Evolutionary conservation across 2,797 vertebrate species (phyloP).

Genomic region (Borostomias antarcticus): DNA sequence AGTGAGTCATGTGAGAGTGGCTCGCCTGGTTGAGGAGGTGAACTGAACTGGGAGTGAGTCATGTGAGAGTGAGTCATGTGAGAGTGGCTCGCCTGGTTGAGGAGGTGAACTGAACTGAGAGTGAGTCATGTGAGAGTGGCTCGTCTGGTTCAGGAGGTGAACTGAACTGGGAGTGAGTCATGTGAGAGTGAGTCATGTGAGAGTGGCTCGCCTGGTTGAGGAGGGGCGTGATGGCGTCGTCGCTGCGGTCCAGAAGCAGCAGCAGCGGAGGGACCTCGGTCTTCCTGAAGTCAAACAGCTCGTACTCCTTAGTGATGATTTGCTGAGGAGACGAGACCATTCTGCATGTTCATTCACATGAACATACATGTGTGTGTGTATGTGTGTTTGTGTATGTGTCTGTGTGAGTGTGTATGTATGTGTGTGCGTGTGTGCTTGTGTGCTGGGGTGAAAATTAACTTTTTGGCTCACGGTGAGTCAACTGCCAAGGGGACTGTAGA

Average conservation of each 20-base stretch:
- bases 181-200: background rate
- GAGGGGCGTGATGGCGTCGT: constrained; percentile 92
- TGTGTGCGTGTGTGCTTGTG: too few relatives aligned
- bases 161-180: constrained; percentile 45
- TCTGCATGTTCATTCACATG: too few relatives aligned
- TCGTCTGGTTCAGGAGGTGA: background rate
- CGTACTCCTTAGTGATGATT: constrained; percentile 97
- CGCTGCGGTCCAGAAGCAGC: constrained; percentile 90
- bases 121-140: background rate
- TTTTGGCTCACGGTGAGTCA: too few relatives aligned
- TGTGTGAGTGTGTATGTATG: too few relatives aligned
- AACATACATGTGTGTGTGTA: too few relatives aligned
- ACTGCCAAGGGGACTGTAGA: too few relatives aligned
- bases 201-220: constrained; percentile 86
- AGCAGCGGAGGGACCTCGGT: constrained; percentile 93
- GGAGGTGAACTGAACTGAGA: background rate
- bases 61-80: background rate
- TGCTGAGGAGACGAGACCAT: constrained; percentile 79
- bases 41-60: constrained; percentile 45
- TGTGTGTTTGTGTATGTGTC: too few relatives aligned
- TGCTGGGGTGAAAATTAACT: too few relatives aligned
- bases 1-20: background rate
- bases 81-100: constrained; percentile 26
- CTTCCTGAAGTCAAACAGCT: constrained; percentile 95
- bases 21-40: background rate